A percentile compares a stretch with the other conserved stretches of the same genome.
Conservation (phyloP, 2,113 vertebrate species). For the Grammomys dolichurus region DNA sequence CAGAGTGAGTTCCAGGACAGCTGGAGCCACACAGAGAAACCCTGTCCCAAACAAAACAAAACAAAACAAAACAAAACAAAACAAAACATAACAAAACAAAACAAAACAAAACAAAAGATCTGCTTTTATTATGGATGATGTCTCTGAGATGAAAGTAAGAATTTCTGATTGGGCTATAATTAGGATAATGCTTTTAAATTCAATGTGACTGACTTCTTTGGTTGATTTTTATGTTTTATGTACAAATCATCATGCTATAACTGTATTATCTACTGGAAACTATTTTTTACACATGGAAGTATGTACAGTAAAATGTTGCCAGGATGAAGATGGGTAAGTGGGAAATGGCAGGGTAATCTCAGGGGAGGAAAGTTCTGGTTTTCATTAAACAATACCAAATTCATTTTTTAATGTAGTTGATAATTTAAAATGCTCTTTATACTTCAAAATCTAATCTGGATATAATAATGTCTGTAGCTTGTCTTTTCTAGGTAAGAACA, state of each 20-base stretch:
- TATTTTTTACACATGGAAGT: constrained; percentile 45
- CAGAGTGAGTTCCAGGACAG: too few species aligned
- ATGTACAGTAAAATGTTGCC: not conserved
- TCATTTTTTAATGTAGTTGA: constrained; percentile 42
- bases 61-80: too few species aligned
- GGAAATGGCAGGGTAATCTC: not conserved
- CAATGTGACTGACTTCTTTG: not conserved
- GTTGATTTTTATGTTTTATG: constrained; percentile 6
- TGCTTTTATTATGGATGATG: not conserved
- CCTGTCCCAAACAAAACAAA: too few species aligned
- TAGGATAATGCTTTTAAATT: constrained; percentile 53
- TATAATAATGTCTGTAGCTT: constrained; percentile 43
- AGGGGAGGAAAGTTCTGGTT: constrained; percentile 47
- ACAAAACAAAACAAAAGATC: not conserved
- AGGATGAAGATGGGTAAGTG: not conserved
- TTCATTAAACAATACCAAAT: constrained; percentile 30
- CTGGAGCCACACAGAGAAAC: too few species aligned
- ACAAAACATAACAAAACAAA: not conserved
- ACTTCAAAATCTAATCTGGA: constrained; percentile 54
- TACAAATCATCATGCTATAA: constrained; percentile 10
- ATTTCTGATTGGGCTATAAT: constrained; percentile 26
- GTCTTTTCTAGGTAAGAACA: constrained; percentile 53
- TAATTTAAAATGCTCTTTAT: not conserved
- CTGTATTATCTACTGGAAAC: constrained; percentile 7
- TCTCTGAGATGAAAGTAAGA: constrained; percentile 42